Base-by-base conservation (phyloP, 2,797 vertebrate genomes). In the Pseudochirops cupreus region DNA sequence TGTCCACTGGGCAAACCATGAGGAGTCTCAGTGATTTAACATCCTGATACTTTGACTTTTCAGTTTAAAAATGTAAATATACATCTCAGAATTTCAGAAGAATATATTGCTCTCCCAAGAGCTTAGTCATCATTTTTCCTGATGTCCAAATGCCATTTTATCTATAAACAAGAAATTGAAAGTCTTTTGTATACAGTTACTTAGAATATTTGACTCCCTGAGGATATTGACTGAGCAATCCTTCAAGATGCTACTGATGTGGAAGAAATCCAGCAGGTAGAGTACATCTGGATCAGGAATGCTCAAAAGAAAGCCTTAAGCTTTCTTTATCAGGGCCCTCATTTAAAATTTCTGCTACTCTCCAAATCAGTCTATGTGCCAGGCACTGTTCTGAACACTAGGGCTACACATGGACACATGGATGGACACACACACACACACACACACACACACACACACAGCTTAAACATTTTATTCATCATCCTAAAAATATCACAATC, bases 61-160 rank as follows among this genome's bases (percentile, higher is more conserved):
- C 24, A 87, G 74, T 87, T 87, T 50, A 26, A 26, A 3, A 87
- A 26, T 56, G 33, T 91, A 58, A 91, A 39, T 90, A 54, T 91
- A 82, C 59, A 94, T 67, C 91, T 91, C 50, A 91, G 53, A 39
- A 95, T 91, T 93, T 92, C 31, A 96, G 56, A 59, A 94, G 29
- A 91, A 94, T 54, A 29, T 62, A 16, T 93, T 95, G 16, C 52
- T 92, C 94, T 90, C 59, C 89, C 89, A 39, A 91, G 39, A 91
- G 39, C 16, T 94, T 33, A 92, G 56, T n/a, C 26, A 92, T 93
- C 21, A 92, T 92, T 94, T 96, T 94, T 39, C 56, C 10, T 55
- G 94, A 87, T 93, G 91, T 67, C 57, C 55, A 95, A 50, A 53
- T 91, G 13, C 26, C 87, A 53, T 67, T 96, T 91, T 94, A 29